Conservation (phyloP, 2,888 invertebrate genomes). For the Microplitis manilae region DNA sequence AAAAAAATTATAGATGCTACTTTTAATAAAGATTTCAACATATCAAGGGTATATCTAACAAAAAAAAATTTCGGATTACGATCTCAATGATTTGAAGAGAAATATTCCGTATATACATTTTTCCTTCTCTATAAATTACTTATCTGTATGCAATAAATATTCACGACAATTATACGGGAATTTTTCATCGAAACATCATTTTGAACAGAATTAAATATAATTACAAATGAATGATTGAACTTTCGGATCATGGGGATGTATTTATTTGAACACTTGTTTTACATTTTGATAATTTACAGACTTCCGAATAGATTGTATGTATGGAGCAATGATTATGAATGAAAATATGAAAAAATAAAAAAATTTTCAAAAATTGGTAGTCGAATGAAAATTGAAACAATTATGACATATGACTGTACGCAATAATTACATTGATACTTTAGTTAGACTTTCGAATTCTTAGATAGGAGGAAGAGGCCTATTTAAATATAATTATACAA, state of each 20-base stretch:
- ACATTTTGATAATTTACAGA: not conserved
- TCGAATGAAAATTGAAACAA: constrained; percentile 36
- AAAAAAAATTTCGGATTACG: too few relatives aligned
- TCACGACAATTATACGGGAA: not conserved
- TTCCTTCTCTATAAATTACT: too few relatives aligned
- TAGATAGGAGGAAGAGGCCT: constrained; percentile 67
- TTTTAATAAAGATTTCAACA: too few relatives aligned
- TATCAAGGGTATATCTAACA: too few relatives aligned
- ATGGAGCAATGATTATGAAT: not conserved
- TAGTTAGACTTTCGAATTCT: constrained; percentile 66
- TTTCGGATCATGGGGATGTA: too few relatives aligned
- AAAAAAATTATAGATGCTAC: too few relatives aligned
- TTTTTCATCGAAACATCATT: not conserved
- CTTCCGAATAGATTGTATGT: not conserved
- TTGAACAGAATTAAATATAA: not conserved
- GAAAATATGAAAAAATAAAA: not conserved
- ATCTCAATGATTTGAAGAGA: too few relatives aligned
- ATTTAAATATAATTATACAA: constrained; percentile 49
- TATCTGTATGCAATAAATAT: too few relatives aligned
- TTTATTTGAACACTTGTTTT: not conserved
- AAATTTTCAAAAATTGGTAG: constrained; percentile 25
- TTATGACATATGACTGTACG: constrained; percentile 39
- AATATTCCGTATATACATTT: too few relatives aligned
- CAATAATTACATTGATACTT: constrained; percentile 58
- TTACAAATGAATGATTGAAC: not conserved